Evolutionary conservation across 2,797 vertebrate species (phyloP).

Genomic region (Chaenodraco wilsoni): DNA sequence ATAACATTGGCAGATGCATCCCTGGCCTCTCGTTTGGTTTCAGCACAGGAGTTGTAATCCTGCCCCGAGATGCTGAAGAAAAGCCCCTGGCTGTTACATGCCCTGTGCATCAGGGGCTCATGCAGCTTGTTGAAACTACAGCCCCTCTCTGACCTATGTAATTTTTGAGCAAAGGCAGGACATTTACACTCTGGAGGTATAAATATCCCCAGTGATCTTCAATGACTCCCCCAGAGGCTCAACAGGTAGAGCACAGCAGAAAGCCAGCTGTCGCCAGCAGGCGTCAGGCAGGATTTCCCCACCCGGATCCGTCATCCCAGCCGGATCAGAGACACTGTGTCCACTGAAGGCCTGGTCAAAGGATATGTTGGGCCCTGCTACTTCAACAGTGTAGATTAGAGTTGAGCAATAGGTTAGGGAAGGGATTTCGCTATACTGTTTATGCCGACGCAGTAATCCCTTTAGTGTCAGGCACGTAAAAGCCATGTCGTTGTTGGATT

Average conservation of each 20-base stretch:
- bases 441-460: background rate
- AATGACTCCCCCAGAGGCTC: conserved; percentile 64
- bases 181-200: conserved; percentile 63
- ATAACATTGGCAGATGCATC: conserved; percentile 68
- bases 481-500: conserved; percentile 6
- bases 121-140: conserved; percentile 46
- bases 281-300: conserved; percentile 61
- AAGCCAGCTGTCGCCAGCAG: conserved; percentile 66
- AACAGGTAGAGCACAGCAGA: conserved; percentile 72
- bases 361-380: conserved; percentile 14
- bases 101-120: conserved; percentile 26
- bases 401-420: background rate
- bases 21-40: conserved; percentile 41
- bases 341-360: conserved; percentile 26
- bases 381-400: conserved; percentile 26
- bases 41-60: conserved; percentile 67
- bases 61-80: conserved; percentile 60
- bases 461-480: background rate
- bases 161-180: conserved; percentile 62
- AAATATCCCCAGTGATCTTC: conserved; percentile 71
- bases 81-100: conserved; percentile 38
- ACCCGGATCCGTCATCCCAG: conserved; percentile 60
- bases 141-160: conserved; percentile 62
- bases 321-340: conserved; percentile 40
- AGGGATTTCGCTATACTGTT: conserved; percentile 1